Evolutionary conservation across 1,140 invertebrate species (phyloP), one percentile per base, ranked within the genome.

Genomic region (Neodiprion lecontei): DNA sequence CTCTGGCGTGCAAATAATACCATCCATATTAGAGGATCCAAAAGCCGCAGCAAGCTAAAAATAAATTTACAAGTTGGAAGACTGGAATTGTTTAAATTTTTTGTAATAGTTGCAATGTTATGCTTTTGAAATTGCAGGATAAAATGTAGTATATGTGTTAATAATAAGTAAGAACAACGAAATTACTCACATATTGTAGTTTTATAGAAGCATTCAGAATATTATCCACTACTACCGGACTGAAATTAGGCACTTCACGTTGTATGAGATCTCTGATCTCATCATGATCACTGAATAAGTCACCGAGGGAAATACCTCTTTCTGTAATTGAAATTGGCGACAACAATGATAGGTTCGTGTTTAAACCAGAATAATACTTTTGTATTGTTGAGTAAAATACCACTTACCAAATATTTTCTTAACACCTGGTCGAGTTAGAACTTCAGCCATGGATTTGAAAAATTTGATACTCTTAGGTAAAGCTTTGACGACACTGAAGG

Each of bases 381-480:
- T 66, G 53, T 53, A 74, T 70, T 72, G n/a, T 74, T 75, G 53
- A 69, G 48, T 4, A 74, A 72, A 69, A 50, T 40, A 76, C 48
- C 48, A 84, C 86, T 85, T 84, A 91, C 89, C 86, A 65, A 89
- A 89, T 74, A 93, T 88, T 75, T 89, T 82, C 69, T 91, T 88
- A 66, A 92, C 89, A 72, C 90, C 85, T 11, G 90, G 89, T 75
- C 90, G 88, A n/a, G 92, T 92, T 1, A 91, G 89, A 68, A 91
- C 87, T 48, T 90, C 87, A 1, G 91, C 89, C 75, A 92, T 85
- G 0, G 91, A 91, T 69, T 89, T 89, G 14, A 93, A 80, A 28
- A 93, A 87, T 73, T 91, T 90, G 48, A 90, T 85, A 48, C 91
- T 91, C 70, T 92, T 88, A 1, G 92, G 91, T 47, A 92, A 79